A percentile compares a stretch with the other conserved stretches of the same genome.
These are phyloP conservation scores for Cydia pomonella DNA, from an alignment of 1,140 invertebrate genomes.

Conservation along the genomic window DNA sequence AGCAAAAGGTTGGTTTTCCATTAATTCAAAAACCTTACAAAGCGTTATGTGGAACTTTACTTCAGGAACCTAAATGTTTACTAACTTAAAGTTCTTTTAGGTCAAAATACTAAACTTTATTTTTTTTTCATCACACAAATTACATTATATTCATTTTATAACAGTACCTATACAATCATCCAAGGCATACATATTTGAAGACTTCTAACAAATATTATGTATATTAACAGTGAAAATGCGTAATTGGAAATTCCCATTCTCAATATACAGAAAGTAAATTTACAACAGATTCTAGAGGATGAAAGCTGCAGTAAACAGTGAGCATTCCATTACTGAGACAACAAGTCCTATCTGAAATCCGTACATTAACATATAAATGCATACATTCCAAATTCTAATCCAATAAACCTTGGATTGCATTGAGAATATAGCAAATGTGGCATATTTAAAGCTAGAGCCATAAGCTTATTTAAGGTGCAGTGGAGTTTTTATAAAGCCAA, in stretches of 20 bases:
- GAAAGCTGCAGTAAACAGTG: constrained; percentile 16
- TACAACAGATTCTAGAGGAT: constrained; percentile 22
- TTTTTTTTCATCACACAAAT: background rate
- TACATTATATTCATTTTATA: background rate
- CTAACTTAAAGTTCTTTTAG: too few relatives aligned
- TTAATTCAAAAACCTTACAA: too few relatives aligned
- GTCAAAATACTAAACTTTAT: background rate
- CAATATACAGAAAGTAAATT: constrained; percentile 10
- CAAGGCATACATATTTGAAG: background rate
- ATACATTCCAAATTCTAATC: background rate
- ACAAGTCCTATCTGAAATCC: background rate
- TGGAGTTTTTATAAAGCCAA: too few relatives aligned
- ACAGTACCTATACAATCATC: background rate
- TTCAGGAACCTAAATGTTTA: too few relatives aligned
- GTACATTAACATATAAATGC: background rate
- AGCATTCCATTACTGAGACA: constrained; percentile 18
- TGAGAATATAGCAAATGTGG: too few relatives aligned
- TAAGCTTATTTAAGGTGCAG: too few relatives aligned
- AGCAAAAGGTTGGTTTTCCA: too few relatives aligned
- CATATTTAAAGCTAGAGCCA: too few relatives aligned
- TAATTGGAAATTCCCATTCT: background rate
- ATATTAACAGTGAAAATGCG: background rate
- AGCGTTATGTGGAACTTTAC: too few relatives aligned
- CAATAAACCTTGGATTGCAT: too few relatives aligned
- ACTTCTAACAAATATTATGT: background rate